Base-by-base conservation (phyloP, 1,140 invertebrate genomes). In the Homarus americanus region DNA sequence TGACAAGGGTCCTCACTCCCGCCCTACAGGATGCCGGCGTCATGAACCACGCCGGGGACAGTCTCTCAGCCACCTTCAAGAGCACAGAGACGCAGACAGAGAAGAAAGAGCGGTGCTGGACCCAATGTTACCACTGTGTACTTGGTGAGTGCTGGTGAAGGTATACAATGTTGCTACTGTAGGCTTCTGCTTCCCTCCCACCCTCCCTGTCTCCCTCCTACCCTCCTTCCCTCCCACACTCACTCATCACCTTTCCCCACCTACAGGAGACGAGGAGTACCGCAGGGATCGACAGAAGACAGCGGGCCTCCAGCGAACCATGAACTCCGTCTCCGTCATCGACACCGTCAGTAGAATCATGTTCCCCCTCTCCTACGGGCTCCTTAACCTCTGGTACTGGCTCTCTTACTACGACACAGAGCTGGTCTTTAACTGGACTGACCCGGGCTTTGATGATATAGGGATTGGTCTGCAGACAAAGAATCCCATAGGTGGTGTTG, bases 351-450 rank as follows among this genome's bases (percentile, higher is more conserved):
- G 98, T 0, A 95, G 98, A 44, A 95, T 98, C 79, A 94, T 98
- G 28, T 99, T 99, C 94, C 98, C 98, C 1, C 95, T 97, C 2
- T 97, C 97, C 0, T 98, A 98, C 93, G 95, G 96, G 0, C 94
- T 98, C 0, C 96, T 98, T 69, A 98, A 98, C 93, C 93, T 98
- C 36, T 96, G 97, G 93, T 99, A 98, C 94, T 99, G 98, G 98
- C 94, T 97, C 90, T 95, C 96, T 63, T 98, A 97, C 94, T 93
- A 91, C 80, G 88, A 92, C 63, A 86, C 88, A 15, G 73, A 83
- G 20, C 88, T 91, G 24, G 82, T 84, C 10, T 91, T 84, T 73
- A 91, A 83, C 44, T 91, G 88, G 88, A 78, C 82, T 7, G 82
- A 91, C 53, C 88, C 88, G 12, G 88, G 88, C 7, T 91, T 91